Evolutionary conservation across 2,888 invertebrate genomes (phyloP), one percentile per base, ranked within the genome.

Genomic region (Eupithecia tripunctaria): DNA sequence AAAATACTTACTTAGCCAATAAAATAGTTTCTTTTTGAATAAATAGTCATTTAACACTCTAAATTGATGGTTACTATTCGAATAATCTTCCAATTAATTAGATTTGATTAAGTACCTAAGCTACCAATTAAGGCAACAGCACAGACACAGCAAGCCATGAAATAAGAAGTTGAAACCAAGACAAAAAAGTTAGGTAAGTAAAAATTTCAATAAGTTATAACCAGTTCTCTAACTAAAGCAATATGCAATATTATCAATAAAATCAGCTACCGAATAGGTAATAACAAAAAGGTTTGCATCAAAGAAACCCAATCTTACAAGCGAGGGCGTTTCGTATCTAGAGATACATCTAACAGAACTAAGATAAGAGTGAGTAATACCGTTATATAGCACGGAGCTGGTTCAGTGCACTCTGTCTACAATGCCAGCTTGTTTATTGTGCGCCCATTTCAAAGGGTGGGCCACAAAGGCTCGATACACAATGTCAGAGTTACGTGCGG

Each of bases 391-490:
- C 67, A 75, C 73, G 72, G 74, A 59, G 73, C 71, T 72, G 73
- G 80, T 80, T 80, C 83, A 85, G 83, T 88, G 85, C 86, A 84
- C 83, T 85, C 85, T 82, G 80, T 81, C 81, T 77, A 85, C 84
- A 86, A 85, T 86, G 82, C 84, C 78, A 78, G 85, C 84, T 85
- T 85, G 88, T 87, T 88, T 88, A 88, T 88, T 87, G 86, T 86
- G 81, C 85, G 85, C 78, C 80, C 75, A 72, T 87, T 87, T 87
- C 87, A 88, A 88, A 89, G 88, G 86, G 84, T 83, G 82, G 80
- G 77, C 77, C 82, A 88, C 88, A 89, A 89, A 87, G 86, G 83
- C 85, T 77, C 83, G 80, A 82, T 82, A 86, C 83, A 86, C 84
- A 84, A 82, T 81, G 84, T 81, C 77, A 79, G 79, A 82, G 82